phyloP scores from a whole-genome alignment of 2,888 invertebrate genomes.

The Amphipyra berbera region DNA sequence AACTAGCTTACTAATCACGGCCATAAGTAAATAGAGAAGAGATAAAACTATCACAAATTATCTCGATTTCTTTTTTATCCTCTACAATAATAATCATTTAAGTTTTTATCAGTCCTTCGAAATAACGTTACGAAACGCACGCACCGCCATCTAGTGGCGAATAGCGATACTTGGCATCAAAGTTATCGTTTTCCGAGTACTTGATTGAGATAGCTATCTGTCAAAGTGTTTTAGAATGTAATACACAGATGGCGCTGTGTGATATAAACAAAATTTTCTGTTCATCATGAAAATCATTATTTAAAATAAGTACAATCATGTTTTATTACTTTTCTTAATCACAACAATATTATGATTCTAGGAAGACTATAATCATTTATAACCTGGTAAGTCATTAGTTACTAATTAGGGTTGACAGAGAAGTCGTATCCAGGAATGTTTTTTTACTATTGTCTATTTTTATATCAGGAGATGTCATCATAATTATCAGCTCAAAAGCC shows the following conservation, averaged over 20 bases:
- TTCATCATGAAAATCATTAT: neutral
- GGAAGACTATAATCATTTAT: neutral
- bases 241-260: conserved; percentile 33
- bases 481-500: too few relatives aligned
- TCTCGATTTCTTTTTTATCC: too few relatives aligned
- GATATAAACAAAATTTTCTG: neutral
- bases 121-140: too few relatives aligned
- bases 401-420: neutral
- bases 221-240: neutral
- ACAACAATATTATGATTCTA: neutral
- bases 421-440: too few relatives aligned
- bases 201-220: neutral
- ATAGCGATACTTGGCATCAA: conserved; percentile 16
- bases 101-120: too few relatives aligned
- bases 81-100: too few relatives aligned
- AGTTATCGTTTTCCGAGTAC: too few relatives aligned
- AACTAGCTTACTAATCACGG: too few relatives aligned
- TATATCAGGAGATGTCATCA: too few relatives aligned
- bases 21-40: too few relatives aligned
- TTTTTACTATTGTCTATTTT: too few relatives aligned
- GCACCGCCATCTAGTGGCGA: conserved; percentile 44
- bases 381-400: neutral
- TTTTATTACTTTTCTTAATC: neutral
- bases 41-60: too few relatives aligned
- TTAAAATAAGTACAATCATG: neutral